phyloP scores from a whole-genome alignment of 1,140 invertebrate genomes.

The Battus philenor region DNA sequence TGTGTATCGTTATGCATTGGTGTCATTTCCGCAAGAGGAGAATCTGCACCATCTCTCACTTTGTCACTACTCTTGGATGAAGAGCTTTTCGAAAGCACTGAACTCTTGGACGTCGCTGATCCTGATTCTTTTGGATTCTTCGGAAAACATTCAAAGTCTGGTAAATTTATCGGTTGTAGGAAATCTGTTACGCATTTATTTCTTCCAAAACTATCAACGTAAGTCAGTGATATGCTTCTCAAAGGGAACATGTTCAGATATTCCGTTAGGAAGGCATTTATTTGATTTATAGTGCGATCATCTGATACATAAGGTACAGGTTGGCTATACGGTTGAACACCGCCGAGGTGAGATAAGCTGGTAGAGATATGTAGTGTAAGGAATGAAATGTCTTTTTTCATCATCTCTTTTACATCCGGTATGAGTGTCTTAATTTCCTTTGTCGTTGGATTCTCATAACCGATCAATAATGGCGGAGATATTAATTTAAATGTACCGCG shows the following conservation, averaged over 20 bases:
- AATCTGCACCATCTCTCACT: conserved; percentile 21
- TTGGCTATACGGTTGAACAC: conserved; percentile 40
- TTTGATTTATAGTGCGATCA: conserved; percentile 44
- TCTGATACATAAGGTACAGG: conserved; percentile 34
- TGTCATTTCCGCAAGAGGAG: conserved; percentile 21
- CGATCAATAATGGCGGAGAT: conserved; percentile 49
- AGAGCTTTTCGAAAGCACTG: conserved; percentile 48
- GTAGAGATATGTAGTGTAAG: conserved; percentile 47
- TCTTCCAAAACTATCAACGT: conserved; percentile 49
- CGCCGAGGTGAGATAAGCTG: conserved; percentile 47
- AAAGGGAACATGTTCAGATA: conserved; percentile 56
- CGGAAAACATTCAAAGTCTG: conserved; percentile 40
- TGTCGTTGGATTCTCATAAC: conserved; percentile 42
- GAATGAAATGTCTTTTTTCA: conserved; percentile 49
- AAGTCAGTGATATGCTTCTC: conserved; percentile 50
- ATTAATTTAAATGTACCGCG: conserved; percentile 52
- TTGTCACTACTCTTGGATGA: conserved; percentile 48
- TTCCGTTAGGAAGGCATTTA: conserved; percentile 50
- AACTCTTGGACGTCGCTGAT: conserved; percentile 54
- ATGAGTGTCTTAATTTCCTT: conserved; percentile 35
- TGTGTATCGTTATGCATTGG: conserved; percentile 30
- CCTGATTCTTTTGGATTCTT: conserved; percentile 41
- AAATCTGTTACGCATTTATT: conserved; percentile 60
- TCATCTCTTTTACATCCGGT: conserved; percentile 42
- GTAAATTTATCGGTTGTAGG: conserved; percentile 46